Evolutionary conservation across 23 tunicate genomes (phyloP).

Genomic region (Botrylloides violaceus): DNA sequence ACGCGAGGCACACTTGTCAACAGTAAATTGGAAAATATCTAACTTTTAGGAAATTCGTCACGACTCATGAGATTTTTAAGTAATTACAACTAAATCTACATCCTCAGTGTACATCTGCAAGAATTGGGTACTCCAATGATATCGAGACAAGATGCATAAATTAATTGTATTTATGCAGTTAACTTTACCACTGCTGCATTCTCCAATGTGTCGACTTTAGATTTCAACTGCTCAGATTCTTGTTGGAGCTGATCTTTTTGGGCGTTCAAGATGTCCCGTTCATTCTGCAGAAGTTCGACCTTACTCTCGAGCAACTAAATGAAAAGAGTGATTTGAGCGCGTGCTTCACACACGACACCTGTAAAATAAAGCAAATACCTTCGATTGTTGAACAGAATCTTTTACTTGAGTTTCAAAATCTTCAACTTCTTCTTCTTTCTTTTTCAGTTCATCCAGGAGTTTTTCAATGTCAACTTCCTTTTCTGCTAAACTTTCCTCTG

Average conservation of each 20-base stretch:
- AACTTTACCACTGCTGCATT: constrained; percentile 33
- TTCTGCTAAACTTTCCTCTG: not conserved
- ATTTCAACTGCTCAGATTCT: constrained; percentile 49
- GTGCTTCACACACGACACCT: not conserved
- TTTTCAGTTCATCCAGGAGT: constrained; percentile 8
- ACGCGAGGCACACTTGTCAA: too few species aligned
- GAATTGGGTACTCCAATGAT: too few species aligned
- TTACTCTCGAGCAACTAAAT: constrained; percentile 9
- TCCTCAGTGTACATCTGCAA: too few species aligned
- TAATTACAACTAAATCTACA: too few species aligned
- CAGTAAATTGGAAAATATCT: too few species aligned
- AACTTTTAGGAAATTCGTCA: too few species aligned
- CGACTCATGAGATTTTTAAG: too few species aligned
- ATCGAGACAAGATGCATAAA: too few species aligned
- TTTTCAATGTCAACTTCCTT: not conserved
- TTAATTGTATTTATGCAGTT: constrained; percentile 30
- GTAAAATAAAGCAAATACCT: not conserved
- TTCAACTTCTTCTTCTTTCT: constrained; percentile 18
- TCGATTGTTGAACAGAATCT: constrained; percentile 8
- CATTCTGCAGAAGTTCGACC: constrained; percentile 14
- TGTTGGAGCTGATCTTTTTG: constrained; percentile 36
- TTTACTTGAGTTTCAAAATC: constrained; percentile 14
- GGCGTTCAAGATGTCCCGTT: constrained; percentile 15
- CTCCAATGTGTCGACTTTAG: constrained; percentile 47
- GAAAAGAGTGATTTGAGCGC: not conserved